Evolutionary conservation across 2,888 invertebrate genomes (phyloP), one percentile per base, ranked within the genome.

Genomic region (Cotesia congregata): DNA sequence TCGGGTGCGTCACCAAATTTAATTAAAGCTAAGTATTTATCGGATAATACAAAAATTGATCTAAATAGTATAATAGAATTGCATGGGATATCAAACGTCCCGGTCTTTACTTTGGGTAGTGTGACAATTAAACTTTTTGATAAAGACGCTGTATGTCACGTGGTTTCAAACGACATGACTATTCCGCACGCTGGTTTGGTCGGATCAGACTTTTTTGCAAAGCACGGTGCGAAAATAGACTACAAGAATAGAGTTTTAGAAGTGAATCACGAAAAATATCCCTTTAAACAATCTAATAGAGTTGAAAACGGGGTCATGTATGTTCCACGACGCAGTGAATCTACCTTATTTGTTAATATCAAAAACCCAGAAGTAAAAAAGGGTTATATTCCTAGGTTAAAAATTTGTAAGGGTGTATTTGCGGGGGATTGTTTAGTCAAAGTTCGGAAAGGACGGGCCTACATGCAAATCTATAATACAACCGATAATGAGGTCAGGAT

Each of bases 181-280:
- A 50, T 50, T 50, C 50, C 50, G 2, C 50, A 50, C 12, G 1
- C 77, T 78, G 41, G 17, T 74, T 0, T 79, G 77, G 1, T 78
- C 76, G 39, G 65, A 3, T 65, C 65, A 15, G 9, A 30, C 9
- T 65, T 65, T 30, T 65, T 65, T 12, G 5, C 65, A 65, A 17
- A 20, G 9, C 38, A 30, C 30, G 65, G 65, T 15, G 65, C 30
- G 4, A 65, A 65, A 65, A 65, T 65, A 20, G 65, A 65, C 20
- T 65, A 65, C 6, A 30, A 4, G 38, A 65, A 20, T 65, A 38
- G 65, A 30, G 20, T 20, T 0, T 30, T 65, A 7, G 65, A 65
- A 20, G 30, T 65, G 1, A 7, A 30, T 20, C 9, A 65, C 9
- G 30, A 65, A 4, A 17, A 12, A 30, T 65, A 65, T 9, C 65